These are phyloP conservation scores for Phengaris arion DNA, from an alignment of 2,888 invertebrate species.

Conservation along the genomic window DNA sequence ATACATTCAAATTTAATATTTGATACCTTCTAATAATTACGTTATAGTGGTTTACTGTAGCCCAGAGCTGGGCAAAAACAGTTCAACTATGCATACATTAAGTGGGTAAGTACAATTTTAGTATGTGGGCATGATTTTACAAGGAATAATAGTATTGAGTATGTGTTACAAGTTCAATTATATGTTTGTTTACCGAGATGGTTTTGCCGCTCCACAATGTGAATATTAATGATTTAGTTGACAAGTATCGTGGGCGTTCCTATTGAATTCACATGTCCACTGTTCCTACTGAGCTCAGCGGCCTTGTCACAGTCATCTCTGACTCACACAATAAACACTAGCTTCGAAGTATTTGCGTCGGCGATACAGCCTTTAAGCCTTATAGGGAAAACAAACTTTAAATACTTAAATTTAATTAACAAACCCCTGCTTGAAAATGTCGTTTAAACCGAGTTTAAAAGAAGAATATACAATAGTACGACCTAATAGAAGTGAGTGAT, in stretches of 20 bases:
- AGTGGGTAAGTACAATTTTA: no score
- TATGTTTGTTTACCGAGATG: constrained; percentile 16
- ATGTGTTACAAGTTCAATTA: not conserved
- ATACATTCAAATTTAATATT: no score
- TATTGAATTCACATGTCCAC: constrained; percentile 61
- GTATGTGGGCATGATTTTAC: not conserved
- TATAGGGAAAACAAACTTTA: constrained; percentile 46
- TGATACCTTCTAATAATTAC: no score
- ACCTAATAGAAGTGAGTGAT: not conserved
- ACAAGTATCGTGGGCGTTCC: constrained; percentile 51
- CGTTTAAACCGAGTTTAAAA: not conserved
- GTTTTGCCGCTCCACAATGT: constrained; percentile 31
- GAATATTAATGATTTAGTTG: constrained; percentile 36
- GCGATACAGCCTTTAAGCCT: constrained; percentile 65
- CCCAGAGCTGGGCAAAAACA: no score
- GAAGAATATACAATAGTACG: not conserved
- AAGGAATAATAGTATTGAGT: not conserved
- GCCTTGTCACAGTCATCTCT: constrained; percentile 68
- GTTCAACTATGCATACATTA: no score
- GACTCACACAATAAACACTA: constrained; percentile 70
- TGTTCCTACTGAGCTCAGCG: constrained; percentile 58
- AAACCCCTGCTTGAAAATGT: not conserved
- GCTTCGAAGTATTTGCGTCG: constrained; percentile 53
- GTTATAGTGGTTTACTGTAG: no score
- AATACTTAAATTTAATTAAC: not conserved